These are phyloP conservation scores for Argyresthia goedartella DNA, from an alignment of 2,888 invertebrate genomes.

Conservation along the genomic window DNA sequence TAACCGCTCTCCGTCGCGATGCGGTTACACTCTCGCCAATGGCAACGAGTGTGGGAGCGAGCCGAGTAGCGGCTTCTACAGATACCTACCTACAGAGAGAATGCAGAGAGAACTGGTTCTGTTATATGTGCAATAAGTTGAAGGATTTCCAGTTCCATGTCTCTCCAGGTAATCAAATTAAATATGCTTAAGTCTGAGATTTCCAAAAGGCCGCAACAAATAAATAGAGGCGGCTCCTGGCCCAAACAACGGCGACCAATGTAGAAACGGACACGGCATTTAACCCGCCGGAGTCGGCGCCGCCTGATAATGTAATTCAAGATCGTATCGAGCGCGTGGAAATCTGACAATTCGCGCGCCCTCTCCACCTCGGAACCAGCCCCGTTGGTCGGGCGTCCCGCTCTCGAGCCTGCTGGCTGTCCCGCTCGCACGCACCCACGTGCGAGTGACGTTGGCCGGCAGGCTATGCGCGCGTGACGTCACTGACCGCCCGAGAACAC, in stretches of 20 bases:
- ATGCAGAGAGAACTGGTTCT: conserved; percentile 21
- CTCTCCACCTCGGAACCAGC: conserved; percentile 30
- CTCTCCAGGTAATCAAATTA: neutral
- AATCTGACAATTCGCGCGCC: conserved; percentile 57
- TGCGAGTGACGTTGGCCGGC: conserved; percentile 45
- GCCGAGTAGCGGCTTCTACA: conserved; percentile 12
- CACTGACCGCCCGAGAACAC: conserved; percentile 33
- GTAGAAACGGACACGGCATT: conserved; percentile 27
- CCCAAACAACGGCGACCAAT: neutral
- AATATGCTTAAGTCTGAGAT: neutral
- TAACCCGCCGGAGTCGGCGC: conserved; percentile 27
- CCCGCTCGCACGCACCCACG: conserved; percentile 53
- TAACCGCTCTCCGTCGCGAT: conserved; percentile 19
- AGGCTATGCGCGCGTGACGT: conserved; percentile 34
- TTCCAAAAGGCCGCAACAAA: no score
- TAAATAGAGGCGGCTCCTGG: no score
- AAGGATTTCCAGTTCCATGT: conserved; percentile 9
- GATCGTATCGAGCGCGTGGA: conserved; percentile 60
- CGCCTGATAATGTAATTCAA: conserved; percentile 48
- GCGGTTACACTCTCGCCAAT: conserved; percentile 19
- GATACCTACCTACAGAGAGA: neutral
- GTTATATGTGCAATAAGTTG: neutral
- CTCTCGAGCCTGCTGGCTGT: conserved; percentile 21
- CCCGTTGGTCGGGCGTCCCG: conserved; percentile 6
- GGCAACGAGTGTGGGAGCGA: neutral